Evolutionary conservation across 2,113 vertebrate genomes (phyloP).

Genomic region (Corvus hawaiiensis): DNA sequence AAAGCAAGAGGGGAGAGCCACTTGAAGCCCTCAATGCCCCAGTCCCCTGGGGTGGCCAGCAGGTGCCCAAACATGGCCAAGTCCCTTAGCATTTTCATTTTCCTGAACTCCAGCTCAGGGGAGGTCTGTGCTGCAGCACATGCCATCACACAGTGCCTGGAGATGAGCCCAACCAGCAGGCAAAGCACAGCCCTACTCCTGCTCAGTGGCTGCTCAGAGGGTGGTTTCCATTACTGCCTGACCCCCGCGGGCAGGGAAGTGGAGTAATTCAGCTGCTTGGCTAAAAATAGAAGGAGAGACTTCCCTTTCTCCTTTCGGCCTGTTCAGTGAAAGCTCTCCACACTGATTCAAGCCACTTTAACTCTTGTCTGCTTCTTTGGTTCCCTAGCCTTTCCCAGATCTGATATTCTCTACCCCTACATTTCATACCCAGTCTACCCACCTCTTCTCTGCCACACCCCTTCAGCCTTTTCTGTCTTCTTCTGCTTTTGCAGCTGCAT

Average conservation of each 20-base stretch:
- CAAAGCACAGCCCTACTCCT: neutral
- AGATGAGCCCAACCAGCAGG: neutral
- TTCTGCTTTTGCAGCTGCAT: neutral
- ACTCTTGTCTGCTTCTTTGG: neutral
- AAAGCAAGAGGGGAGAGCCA: neutral
- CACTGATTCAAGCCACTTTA: neutral
- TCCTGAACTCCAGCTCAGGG: neutral
- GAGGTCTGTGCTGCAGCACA: neutral
- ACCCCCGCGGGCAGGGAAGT: neutral
- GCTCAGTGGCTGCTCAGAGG: neutral
- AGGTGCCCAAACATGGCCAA: neutral
- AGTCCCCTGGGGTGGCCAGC: neutral
- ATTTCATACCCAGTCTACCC: neutral
- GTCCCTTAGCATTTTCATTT: neutral
- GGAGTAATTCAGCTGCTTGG: neutral
- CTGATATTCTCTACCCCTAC: neutral
- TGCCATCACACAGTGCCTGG: accelerated
- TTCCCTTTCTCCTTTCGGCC: neutral
- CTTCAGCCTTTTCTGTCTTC: neutral
- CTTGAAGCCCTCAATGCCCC: accelerated
- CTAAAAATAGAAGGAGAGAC: constrained; percentile 20
- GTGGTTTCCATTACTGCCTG: neutral
- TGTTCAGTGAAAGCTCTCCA: neutral
- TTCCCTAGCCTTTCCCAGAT: neutral
- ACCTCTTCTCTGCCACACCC: neutral